Conservation (phyloP, 2,797 vertebrate genomes). For the Pipistrellus kuhlii region DNA sequence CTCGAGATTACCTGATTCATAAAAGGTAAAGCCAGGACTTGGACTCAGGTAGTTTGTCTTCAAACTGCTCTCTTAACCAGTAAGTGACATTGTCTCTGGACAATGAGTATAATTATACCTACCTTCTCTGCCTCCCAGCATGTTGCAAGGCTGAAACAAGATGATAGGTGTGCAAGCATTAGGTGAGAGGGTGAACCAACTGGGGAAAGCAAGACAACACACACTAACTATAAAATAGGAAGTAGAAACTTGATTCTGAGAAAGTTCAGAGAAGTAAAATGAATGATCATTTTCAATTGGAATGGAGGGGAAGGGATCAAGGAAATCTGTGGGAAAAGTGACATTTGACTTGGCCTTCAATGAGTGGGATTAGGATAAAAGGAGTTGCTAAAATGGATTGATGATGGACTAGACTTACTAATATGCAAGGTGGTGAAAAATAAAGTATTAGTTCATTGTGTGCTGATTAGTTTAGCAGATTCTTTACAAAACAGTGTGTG, state of each 20-base stretch:
- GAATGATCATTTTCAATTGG: neutral
- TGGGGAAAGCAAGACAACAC: neutral
- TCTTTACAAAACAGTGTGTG: neutral
- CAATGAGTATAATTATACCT: neutral
- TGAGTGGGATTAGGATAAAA: neutral
- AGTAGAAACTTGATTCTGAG: neutral
- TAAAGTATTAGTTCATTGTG: neutral
- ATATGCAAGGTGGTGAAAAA: neutral
- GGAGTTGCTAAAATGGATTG: neutral
- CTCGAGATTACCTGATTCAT: neutral
- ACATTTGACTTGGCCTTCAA: neutral
- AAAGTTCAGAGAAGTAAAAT: neutral
- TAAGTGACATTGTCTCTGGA: neutral
- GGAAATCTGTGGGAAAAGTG: neutral
- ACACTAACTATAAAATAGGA: conserved; percentile 18
- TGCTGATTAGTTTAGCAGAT: neutral
- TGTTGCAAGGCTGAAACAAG: neutral
- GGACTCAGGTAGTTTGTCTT: neutral
- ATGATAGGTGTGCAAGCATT: neutral
- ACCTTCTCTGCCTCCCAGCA: neutral
- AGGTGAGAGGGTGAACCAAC: neutral
- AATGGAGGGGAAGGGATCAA: neutral
- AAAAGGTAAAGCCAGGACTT: neutral
- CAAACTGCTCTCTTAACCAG: neutral
- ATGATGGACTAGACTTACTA: neutral